Conservation (phyloP, 1,140 invertebrate species). For the Drosophila saltans region DNA sequence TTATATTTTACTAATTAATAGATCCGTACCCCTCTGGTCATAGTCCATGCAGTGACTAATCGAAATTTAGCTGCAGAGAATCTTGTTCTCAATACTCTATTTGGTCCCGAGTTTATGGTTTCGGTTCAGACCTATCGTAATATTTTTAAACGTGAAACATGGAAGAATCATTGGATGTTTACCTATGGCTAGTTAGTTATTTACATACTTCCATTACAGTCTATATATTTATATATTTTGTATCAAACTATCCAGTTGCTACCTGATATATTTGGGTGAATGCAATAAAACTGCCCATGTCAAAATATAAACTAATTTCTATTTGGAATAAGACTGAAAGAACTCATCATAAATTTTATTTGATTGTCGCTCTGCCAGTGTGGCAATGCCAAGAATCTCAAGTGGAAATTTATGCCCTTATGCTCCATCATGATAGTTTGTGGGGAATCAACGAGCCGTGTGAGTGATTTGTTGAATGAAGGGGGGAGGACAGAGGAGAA, state of each 20-base stretch:
- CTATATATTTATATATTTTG: conserved; percentile 1
- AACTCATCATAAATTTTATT: conserved; percentile 72
- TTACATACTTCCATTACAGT: background rate
- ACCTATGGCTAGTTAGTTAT: conserved; percentile 23
- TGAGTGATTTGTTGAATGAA: conserved; percentile 69
- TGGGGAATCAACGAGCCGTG: conserved; percentile 66
- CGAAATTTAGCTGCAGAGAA: conserved; percentile 60
- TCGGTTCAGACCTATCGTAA: conserved; percentile 62
- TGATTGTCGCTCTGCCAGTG: conserved; percentile 50
- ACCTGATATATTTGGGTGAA: conserved; percentile 58
- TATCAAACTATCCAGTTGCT: background rate
- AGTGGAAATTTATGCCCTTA: conserved; percentile 66
- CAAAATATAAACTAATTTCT: conserved; percentile 46
- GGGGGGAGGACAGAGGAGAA: conserved; percentile 8
- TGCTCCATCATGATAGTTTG: conserved; percentile 3
- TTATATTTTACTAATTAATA: background rate
- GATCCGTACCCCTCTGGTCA: conserved; percentile 51
- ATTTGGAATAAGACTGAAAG: conserved; percentile 6
- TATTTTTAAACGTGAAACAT: conserved; percentile 46
- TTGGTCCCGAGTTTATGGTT: conserved; percentile 58
- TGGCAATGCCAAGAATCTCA: conserved; percentile 62
- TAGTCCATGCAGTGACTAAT: conserved; percentile 57
- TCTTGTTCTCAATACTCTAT: conserved; percentile 48
- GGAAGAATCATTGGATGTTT: conserved; percentile 51
- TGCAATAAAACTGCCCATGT: conserved; percentile 68